phyloP scores from a whole-genome alignment of 1,140 invertebrate genomes.

The Ips typographus region DNA sequence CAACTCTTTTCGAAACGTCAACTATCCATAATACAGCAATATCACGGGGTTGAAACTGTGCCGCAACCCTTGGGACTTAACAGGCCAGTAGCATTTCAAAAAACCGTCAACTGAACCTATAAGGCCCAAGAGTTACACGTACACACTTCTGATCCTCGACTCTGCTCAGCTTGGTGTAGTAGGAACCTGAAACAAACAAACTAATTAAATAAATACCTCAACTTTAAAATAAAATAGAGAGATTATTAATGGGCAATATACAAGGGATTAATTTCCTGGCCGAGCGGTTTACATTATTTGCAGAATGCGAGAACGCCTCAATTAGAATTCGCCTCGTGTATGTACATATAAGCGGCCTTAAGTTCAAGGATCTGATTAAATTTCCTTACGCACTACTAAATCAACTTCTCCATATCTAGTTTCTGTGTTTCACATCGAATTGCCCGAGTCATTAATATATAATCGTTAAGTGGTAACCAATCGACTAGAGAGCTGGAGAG shows the following conservation, averaged over 20 bases:
- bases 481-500: not conserved
- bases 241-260: too few relatives aligned
- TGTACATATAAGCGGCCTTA: conserved; percentile 3
- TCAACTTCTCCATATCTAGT: conserved; percentile 20
- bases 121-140: conserved; percentile 44
- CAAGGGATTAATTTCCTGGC: too few relatives aligned
- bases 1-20: not conserved
- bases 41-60: not conserved
- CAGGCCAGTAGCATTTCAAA: conserved; percentile 50
- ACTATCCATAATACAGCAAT: not conserved
- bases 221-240: too few relatives aligned
- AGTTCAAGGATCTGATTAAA: conserved; percentile 27
- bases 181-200: too few relatives aligned
- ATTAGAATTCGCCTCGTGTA: conserved; percentile 15
- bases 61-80: conserved; percentile 50
- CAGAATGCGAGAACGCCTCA: conserved; percentile 6
- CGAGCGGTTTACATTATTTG: too few relatives aligned
- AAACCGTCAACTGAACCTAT: conserved; percentile 50
- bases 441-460: conserved; percentile 16
- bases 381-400: conserved; percentile 15
- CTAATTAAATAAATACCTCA: too few relatives aligned
- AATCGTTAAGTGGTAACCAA: conserved; percentile 11
- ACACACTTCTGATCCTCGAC: too few relatives aligned
- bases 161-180: too few relatives aligned
- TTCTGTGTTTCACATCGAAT: conserved; percentile 5